phyloP scores from a whole-genome alignment of 2,113 vertebrate species.

The Eudyptes chrysolophus region DNA sequence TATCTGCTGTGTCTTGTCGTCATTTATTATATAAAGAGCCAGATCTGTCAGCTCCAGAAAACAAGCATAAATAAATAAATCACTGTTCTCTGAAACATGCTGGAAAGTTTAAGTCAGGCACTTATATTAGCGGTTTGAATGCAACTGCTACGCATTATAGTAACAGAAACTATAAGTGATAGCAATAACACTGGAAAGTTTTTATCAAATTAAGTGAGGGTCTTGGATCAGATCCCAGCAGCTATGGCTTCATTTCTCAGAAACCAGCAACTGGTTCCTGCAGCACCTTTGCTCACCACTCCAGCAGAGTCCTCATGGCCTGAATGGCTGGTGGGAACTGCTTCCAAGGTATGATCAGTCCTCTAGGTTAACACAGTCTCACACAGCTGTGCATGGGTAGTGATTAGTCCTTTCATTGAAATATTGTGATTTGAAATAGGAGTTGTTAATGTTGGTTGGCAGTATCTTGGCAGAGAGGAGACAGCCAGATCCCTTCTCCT shows the following conservation, averaged over 20 bases:
- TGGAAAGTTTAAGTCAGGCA: neutral
- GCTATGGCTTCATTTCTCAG: neutral
- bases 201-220: slow-evolving; percentile 27
- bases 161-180: slow-evolving; percentile 14
- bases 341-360: neutral
- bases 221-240: slow-evolving; percentile 18
- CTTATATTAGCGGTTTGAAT: neutral
- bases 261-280: neutral
- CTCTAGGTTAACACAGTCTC: neutral
- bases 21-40: neutral
- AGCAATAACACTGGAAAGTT: slow-evolving; percentile 30
- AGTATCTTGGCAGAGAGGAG: neutral
- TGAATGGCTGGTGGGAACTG: neutral
- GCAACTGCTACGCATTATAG: neutral
- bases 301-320: neutral
- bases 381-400: neutral
- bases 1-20: neutral
- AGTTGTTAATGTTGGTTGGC: neutral
- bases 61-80: neutral
- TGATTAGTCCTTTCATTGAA: neutral
- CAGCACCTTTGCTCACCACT: neutral
- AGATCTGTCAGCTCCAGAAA: neutral
- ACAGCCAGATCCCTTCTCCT: neutral
- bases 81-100: neutral
- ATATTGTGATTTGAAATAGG: neutral